Base-by-base conservation (phyloP, 2,888 invertebrate genomes). In the Pecten maximus region DNA sequence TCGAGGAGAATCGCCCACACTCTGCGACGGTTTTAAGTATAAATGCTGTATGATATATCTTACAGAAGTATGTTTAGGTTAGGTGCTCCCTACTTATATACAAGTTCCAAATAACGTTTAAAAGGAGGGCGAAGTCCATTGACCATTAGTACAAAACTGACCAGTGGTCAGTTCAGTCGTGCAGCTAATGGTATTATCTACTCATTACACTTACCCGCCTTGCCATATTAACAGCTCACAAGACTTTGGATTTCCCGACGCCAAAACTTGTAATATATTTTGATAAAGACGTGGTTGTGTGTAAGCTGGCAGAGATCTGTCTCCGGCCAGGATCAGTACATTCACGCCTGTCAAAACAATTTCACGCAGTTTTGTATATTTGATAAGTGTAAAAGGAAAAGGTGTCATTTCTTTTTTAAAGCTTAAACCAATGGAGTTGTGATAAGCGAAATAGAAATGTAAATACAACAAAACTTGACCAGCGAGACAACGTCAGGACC, bases 121-220 rank as follows among this genome's bases (percentile, higher is more conserved):
- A 54, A 54, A 54, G 50, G 50, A 2, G 23, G 28, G 28, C 6
- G 4, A 74, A 74, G 74, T 10, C 74, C 74, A 28, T 15, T 74
- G 74, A 74, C 74, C 74, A 74, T 74, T 74, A 35, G 74, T 74
- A 35, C 6, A 10, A 74, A 35, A 74, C 74, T 28, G 28, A 35
- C 35, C 74, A 35, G 35, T 74, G 0, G 6, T 28, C 28, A 10
- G 74, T 10, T 74, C 74, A 74, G 28, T 74, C 8, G 35, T 4
- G 28, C 74, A 74, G 74, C 35, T 74, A 74, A 74, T 74, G 74
- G 74, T 74, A 74, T 74, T 74, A 74, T 74, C 74, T 74, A 28
- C 74, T 74, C 74, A 74, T 74, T 74, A 74, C 74, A 74, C 74
- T 74, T 74, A 74, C 74, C 74, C 74, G 74, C 74, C 74, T 74